Evolutionary conservation across 2,888 invertebrate genomes (phyloP), one percentile per base, ranked within the genome.

Genomic region (Acleris laterana): DNA sequence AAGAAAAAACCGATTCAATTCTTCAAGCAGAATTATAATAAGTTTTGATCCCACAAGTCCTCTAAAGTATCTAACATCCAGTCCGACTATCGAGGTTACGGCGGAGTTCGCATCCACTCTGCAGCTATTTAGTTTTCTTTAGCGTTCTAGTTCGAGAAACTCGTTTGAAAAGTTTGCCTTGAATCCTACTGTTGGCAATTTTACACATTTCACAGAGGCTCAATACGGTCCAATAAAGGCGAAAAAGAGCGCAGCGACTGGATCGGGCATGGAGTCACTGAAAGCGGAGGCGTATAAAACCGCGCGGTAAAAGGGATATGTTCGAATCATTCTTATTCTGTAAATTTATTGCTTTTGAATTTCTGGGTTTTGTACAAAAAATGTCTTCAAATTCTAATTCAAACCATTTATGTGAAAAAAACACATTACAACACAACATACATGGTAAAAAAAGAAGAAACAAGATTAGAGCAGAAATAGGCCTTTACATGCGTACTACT

Each of bases 151-250:
- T 82, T 78, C 74, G 77, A 68, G 74, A 76, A 80, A 82, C 82
- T 84, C 78, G 80, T 83, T 85, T 79, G 76, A 74, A 76, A 82
- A 81, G 77, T 83, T 84, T 75, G 65, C 68, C 79, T 76, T 75
- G 80, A 79, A 82, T 81, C 77, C 79, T 75, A 79, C 81, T 84
- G 83, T 83, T 84, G 77, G 81, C 82, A 85, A 82, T 85, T 82
- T 81, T 80, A 84, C 83, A 85, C 85, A 85, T 85, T 84, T 84
- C 79, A 83, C 81, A 71, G 80, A 76, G 81, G 80, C 80, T 83
- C 84, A 81, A 82, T 83, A 81, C 81, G 76, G 79, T 83, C 72
- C 83, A 84, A 84, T 85, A 83, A 80, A 83, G 73, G 74, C 75
- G 74, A 75, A 73, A 75, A 79, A 80, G 75, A 78, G 74, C 68